Conservation (phyloP, 2,113 vertebrate genomes). For the Arvicanthis niloticus region DNA sequence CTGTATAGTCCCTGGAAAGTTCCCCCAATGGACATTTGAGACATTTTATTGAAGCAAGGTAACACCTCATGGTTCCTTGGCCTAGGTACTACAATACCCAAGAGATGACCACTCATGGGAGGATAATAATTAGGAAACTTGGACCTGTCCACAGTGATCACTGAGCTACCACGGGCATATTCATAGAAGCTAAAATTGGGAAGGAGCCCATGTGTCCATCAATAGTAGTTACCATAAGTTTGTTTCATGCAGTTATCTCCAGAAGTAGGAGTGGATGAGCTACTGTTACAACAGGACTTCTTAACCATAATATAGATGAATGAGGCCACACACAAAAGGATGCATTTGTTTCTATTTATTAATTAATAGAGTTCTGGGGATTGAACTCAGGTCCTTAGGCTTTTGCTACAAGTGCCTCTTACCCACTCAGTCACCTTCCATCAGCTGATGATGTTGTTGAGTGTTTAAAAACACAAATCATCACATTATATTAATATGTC, state of each 20-base stretch:
- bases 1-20: background rate
- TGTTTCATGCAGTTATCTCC: background rate
- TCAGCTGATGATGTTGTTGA: background rate
- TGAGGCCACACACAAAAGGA: background rate
- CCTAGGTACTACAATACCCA: background rate
- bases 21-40: background rate
- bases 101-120: background rate
- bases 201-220: background rate
- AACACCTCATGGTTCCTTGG: background rate
- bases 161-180: background rate
- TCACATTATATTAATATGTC: background rate
- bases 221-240: background rate
- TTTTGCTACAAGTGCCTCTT: background rate
- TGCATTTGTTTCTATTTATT: background rate
- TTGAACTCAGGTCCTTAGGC: background rate
- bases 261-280: background rate
- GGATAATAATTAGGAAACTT: background rate
- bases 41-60: background rate
- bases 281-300: background rate
- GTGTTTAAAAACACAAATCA: constrained; percentile 14
- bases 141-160: background rate
- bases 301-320: background rate
- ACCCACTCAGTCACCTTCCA: background rate
- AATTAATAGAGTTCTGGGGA: background rate
- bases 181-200: background rate